Base-by-base conservation (phyloP, 2,113 vertebrate genomes). In the Pomatorhinus ruficollis region DNA sequence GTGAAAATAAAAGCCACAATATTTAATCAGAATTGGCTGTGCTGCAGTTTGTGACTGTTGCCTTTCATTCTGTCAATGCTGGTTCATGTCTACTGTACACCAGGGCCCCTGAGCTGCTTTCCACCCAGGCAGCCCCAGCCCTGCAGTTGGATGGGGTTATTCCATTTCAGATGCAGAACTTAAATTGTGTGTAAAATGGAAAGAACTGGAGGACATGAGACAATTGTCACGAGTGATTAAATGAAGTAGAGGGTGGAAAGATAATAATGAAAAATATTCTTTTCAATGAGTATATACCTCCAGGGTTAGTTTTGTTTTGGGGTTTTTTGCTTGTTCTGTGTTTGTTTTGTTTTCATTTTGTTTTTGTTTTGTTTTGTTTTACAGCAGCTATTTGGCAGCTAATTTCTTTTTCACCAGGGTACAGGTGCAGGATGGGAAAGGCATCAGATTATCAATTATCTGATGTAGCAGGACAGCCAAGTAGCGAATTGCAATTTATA, bases 391-490 rank as follows among this genome's bases (percentile, higher is more conserved):
- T 77, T 87, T 7, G 12, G 76, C 71, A 92, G 33, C 24, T 74
- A 54, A 66, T 54, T 42, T 83, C 63, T 74, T 80, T 59, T 47
- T 35, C 71, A 78, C 18, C 30, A 25, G 39, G 44, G 52, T 75
- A 37, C 63, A 79, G 66, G 37, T 83, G 76, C 45, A 69, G 54
- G 64, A 77, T 24, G 40, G 77, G 45, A 90, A 49, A 92, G 20
- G 53, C 56, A 91, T 82, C 74, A 89, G n/a, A 63, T 89, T 87
- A 78, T 75, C 80, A 92, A 74, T 84, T 89, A 83, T 52, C 65
- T 82, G 52, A 89, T 80, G 42, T 13, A 89, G 76, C 54, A 74
- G 9, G 76, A 75, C 22, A 40, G 12, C 37, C 3, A 1, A 92
- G 61, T n/a, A 84, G 90, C 0, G 0, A 83, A 89, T 69, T 2